Percentiles rank a stretch among this genome's conserved stretches.
Conservation (phyloP, 2,888 invertebrate species). For the Epistrophella euchroma region DNA sequence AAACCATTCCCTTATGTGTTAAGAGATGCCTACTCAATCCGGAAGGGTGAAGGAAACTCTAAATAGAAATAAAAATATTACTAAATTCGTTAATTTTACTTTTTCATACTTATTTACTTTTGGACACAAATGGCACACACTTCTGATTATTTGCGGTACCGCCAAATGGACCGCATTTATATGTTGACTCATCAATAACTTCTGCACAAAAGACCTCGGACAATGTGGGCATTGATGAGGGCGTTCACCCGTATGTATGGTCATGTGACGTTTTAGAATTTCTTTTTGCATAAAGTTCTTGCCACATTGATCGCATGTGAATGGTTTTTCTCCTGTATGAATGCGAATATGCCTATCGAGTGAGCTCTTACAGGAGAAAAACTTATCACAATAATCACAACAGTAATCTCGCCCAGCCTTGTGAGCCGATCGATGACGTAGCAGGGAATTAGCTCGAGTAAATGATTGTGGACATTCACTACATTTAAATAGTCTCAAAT, state of each 20-base stretch:
- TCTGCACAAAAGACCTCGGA: slow-evolving; percentile 89
- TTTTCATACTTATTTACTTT: slow-evolving; percentile 83
- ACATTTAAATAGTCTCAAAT: slow-evolving; percentile 86
- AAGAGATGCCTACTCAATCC: slow-evolving; percentile 89
- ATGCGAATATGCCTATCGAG: slow-evolving; percentile 88
- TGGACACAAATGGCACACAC: slow-evolving; percentile 88
- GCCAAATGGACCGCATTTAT: slow-evolving; percentile 86
- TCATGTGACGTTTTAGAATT: slow-evolving; percentile 87
- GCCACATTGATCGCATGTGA: slow-evolving; percentile 85
- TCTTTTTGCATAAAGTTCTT: slow-evolving; percentile 90
- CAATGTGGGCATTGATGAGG: slow-evolving; percentile 88
- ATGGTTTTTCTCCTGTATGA: slow-evolving; percentile 86
- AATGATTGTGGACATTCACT: slow-evolving; percentile 87
- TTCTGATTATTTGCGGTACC: slow-evolving; percentile 86
- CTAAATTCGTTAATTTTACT: neutral
- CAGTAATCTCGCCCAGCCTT: slow-evolving; percentile 85
- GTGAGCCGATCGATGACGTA: slow-evolving; percentile 87
- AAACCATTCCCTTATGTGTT: slow-evolving; percentile 87
- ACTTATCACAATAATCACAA: slow-evolving; percentile 87
- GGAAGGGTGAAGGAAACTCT: slow-evolving; percentile 85
- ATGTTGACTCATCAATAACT: slow-evolving; percentile 88
- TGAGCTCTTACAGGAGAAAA: slow-evolving; percentile 88
- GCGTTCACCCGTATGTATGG: slow-evolving; percentile 86
- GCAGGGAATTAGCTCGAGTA: slow-evolving; percentile 86
- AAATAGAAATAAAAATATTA: slow-evolving; percentile 1